phyloP scores from a whole-genome alignment of 2,797 vertebrate genomes.

The Thunnus albacares region DNA sequence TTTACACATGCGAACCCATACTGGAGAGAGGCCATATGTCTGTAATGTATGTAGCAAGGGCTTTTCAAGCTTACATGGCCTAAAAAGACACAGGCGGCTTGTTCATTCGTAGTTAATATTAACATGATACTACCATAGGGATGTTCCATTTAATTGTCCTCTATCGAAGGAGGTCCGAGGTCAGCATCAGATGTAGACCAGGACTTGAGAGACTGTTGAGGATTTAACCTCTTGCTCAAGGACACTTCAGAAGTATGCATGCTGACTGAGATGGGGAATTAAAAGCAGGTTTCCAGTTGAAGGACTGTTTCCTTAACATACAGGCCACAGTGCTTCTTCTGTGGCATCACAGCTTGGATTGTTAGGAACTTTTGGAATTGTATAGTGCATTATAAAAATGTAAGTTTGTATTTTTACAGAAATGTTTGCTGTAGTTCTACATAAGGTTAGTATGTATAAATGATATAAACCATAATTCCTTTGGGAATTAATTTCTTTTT shows the following conservation, averaged over 20 bases:
- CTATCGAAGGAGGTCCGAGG: conserved; percentile 14
- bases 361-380: conserved; percentile 60
- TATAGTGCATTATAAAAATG: conserved; percentile 66
- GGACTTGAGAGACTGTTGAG: conserved; percentile 2
- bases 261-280: neutral
- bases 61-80: conserved; percentile 82
- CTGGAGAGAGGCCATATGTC: conserved; percentile 80
- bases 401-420: conserved; percentile 80
- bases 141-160: conserved; percentile 9
- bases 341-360: conserved; percentile 21
- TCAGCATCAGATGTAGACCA: conserved; percentile 17
- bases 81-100: conserved; percentile 81
- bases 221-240: neutral
- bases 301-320: conserved; percentile 24
- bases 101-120: conserved; percentile 73
- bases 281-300: conserved; percentile 26
- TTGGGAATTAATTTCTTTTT: conserved; percentile 63
- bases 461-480: conserved; percentile 57
- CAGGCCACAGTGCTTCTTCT: conserved; percentile 4
- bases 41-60: conserved; percentile 76
- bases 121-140: neutral
- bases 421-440: conserved; percentile 73
- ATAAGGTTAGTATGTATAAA: conserved; percentile 77
- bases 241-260: neutral
- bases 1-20: conserved; percentile 83